Evolutionary conservation across 2,113 vertebrate genomes (phyloP), one percentile per base, ranked within the genome.

Genomic region (Alectura lathami): DNA sequence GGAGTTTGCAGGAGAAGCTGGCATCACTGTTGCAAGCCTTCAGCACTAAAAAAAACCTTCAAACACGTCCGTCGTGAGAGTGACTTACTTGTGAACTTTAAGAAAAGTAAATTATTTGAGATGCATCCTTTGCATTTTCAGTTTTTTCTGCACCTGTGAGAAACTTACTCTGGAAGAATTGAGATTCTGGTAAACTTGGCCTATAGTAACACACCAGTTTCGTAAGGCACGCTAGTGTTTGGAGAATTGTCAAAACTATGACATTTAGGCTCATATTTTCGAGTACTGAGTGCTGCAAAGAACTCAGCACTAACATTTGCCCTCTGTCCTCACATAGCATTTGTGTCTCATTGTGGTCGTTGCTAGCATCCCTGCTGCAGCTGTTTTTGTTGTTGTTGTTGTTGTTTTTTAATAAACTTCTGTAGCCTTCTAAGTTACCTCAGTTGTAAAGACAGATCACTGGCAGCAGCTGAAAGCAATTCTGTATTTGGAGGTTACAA

Each of bases 61-160:
- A 84, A 26, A 70, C 82, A 6, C 59, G 86, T 83, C 30, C 50
- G 54, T 91, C 34, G 2, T 54, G 74, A 89, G 79, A 85, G 45
- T 24, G 67, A 89, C 72, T 93, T 90, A 91, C 68, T 94, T 42
- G 34, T 83, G 42, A 83, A 32, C 68, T 88, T 73, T 32, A 75
- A 91, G 77, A 90, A 84, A 45, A 8, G 45, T 68, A 80, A 83
- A 59, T 73, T 53, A 77, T 88, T 92, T 83, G 42, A 20, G 68
- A 83, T 86, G 34, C 51, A 47, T 80, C 42, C 45, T 80, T 95
- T 57, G 15, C 15, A 15, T 94, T 76, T 84, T 51, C 38, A 86
- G 34, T 22, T 47, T 80, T 81, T 87, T 93, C 75, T 83, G 34
- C 69, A 74, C 81, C 72, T 32, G 32, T 75, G 73, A 5, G 3